Base-by-base conservation (phyloP, 2,888 invertebrate genomes). In the Pandemis cinnamomeana region DNA sequence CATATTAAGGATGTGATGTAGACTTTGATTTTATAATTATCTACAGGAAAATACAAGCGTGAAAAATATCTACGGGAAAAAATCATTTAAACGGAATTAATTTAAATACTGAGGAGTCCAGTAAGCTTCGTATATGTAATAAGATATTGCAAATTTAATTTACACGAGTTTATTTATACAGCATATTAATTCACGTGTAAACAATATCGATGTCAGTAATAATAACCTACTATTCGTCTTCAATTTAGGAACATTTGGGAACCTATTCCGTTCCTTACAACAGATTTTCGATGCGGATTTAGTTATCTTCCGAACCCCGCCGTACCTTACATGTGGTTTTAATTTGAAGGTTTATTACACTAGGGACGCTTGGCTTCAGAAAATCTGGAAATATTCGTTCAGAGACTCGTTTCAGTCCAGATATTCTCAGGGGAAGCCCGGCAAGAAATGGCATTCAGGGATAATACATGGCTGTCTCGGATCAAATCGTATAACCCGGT, bases 321-420 rank as follows among this genome's bases (percentile, higher is more conserved):
- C 53, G 20, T 71, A 41, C 64, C 51, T 15, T 13, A 63, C 67
- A 66, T 63, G 53, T 67, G 58, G 66, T 73, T 72, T 67, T 70
- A 62, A 71, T 67, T 75, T 62, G 55, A 53, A 55, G 71, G 60
- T 71, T 75, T 71, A 75, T 75, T 71, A 48, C 71, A 60, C 72
- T 6, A 71, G 74, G 72, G 78, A 76, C 78, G 73, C 77, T 75
- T 69, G 77, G 80, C 76, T 74, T 75, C 77, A 71, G 78, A 77
- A 74, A 78, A 83, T 82, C 80, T 79, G 72, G 76, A 78, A 78
- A 78, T 83, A 82, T 83, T 81, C 80, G 78, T 78, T 79, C 78
- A 51, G 72, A 76, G 77, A 80, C 76, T 79, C 77, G 75, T 76
- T 75, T 41, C 66, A 51, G 58, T 76, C 79, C 81, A 78, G 76